phyloP scores from a whole-genome alignment of 2,113 vertebrate species.

The Apeltes quadracus region DNA sequence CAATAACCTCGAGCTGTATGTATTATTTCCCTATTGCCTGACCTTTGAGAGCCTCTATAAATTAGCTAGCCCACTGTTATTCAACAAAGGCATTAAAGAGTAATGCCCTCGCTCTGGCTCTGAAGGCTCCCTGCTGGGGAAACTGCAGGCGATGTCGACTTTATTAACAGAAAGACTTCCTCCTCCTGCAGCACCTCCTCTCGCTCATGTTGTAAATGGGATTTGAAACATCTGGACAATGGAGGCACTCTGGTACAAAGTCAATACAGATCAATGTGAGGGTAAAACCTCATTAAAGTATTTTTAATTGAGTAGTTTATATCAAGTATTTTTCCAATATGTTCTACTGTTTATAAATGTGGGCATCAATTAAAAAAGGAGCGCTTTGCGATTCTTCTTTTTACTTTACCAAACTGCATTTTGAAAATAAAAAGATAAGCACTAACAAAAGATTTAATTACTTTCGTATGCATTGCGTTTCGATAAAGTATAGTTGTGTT shows the following conservation, averaged over 20 bases:
- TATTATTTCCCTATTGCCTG: conserved; percentile 55
- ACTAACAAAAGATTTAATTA: not conserved
- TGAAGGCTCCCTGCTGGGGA: conserved; percentile 51
- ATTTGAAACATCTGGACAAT: conserved; percentile 43
- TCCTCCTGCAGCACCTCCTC: conserved; percentile 43
- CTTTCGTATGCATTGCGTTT: not conserved
- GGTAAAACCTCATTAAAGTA: not conserved
- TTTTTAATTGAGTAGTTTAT: not conserved
- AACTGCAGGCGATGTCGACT: conserved; percentile 47
- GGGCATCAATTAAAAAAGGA: not conserved
- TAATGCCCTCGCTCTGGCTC: conserved; percentile 47
- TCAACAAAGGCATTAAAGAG: conserved; percentile 67
- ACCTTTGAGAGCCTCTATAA: conserved; percentile 67
- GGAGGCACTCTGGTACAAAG: conserved; percentile 20
- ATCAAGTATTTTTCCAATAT: not conserved
- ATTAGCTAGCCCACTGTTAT: conserved; percentile 61
- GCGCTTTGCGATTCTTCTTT: not conserved
- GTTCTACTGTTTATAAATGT: not conserved
- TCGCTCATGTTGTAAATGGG: conserved; percentile 49
- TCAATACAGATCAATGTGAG: conserved; percentile 18
- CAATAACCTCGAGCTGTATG: conserved; percentile 45
- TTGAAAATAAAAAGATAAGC: not conserved
- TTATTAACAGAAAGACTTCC: conserved; percentile 62
- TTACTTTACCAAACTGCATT: not conserved
- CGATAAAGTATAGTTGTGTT: not conserved